Conservation (phyloP, 2,797 vertebrate genomes). For the Myioborus melanocephalus region DNA sequence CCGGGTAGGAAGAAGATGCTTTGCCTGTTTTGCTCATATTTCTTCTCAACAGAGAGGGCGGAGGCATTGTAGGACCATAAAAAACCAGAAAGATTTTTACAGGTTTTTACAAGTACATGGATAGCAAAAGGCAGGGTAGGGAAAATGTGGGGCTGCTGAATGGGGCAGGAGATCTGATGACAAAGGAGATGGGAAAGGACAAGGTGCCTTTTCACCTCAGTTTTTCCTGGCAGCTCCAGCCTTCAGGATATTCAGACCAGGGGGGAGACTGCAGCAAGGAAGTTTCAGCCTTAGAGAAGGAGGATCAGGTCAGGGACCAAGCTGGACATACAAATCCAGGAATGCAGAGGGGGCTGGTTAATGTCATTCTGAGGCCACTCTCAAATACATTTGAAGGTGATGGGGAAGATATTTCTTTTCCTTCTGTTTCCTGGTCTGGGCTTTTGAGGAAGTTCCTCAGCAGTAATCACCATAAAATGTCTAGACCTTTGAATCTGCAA, state of each 20-base stretch:
- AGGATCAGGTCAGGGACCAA: neutral
- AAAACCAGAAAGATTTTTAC: neutral
- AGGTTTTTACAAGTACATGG: neutral
- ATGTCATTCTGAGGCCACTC: neutral
- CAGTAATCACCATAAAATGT: neutral
- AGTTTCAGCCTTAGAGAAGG: neutral
- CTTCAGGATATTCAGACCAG: neutral
- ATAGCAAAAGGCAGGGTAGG: neutral
- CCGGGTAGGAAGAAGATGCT: neutral
- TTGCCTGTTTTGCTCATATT: neutral
- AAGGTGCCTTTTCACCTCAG: neutral
- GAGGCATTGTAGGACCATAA: neutral
- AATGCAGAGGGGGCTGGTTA: neutral
- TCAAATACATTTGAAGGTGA: neutral
- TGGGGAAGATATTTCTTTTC: neutral
- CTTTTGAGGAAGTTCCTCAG: neutral
- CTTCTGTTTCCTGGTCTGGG: neutral
- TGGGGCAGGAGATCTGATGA: neutral
- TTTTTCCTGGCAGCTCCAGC: neutral
- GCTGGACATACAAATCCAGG: neutral
- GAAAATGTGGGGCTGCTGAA: neutral
- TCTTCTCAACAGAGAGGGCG: neutral
- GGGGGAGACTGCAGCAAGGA: neutral
- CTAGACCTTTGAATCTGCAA: neutral
- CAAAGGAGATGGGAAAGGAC: neutral